phyloP scores from a whole-genome alignment of 2,797 vertebrate species.

The Micropoecilia bifurca region DNA sequence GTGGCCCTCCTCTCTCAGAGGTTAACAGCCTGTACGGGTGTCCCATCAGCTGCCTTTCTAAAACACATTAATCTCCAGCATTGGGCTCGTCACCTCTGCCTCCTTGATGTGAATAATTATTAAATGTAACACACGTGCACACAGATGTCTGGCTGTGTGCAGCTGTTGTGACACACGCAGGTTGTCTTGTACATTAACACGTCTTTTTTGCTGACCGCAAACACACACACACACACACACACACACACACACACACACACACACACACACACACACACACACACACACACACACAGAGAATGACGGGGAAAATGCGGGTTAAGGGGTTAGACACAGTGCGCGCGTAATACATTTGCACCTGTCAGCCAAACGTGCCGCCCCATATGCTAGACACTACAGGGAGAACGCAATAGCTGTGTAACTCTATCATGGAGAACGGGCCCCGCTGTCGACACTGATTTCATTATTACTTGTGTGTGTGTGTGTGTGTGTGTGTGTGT shows the following conservation, averaged over 20 bases:
- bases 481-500: conserved; percentile 35
- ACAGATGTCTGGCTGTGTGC: conserved; percentile 79
- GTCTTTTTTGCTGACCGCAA: conserved; percentile 50
- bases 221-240: conserved; percentile 19
- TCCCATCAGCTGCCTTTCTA: conserved; percentile 57
- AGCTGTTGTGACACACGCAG: conserved; percentile 81
- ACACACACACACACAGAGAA: background rate
- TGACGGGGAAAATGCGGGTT: conserved; percentile 69
- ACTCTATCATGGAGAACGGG: conserved; percentile 62
- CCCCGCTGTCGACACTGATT: conserved; percentile 66
- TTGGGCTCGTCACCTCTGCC: conserved; percentile 49
- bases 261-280: conserved; percentile 20
- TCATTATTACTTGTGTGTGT: conserved; percentile 49
- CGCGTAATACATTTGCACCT: conserved; percentile 69
- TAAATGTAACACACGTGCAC: conserved; percentile 62
- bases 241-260: conserved; percentile 24
- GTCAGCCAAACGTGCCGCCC: conserved; percentile 57
- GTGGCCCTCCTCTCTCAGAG: conserved; percentile 44
- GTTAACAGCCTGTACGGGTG: conserved; percentile 77
- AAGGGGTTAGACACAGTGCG: conserved; percentile 80
- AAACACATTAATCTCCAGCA: conserved; percentile 71
- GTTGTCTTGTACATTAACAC: conserved; percentile 77
- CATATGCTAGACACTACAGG: conserved; percentile 60
- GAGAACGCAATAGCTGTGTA: conserved; percentile 56
- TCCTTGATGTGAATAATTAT: conserved; percentile 61